phyloP scores from a whole-genome alignment of 2,888 invertebrate species.

The Stenotaenia linearis region DNA sequence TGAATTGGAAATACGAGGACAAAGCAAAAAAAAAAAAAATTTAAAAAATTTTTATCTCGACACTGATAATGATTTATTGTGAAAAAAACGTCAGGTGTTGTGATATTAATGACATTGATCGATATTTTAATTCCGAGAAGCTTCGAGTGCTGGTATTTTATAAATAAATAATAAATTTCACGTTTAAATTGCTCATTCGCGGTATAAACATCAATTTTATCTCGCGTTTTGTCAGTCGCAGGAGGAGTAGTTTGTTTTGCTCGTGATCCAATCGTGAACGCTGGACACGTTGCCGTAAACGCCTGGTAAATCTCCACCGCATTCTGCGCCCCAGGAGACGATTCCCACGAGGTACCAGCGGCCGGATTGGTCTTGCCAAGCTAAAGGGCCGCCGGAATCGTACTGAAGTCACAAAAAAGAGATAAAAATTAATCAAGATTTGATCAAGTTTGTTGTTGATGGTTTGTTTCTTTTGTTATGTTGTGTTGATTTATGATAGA shows the following conservation, averaged over 20 bases:
- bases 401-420: not conserved
- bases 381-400: constrained; percentile 21
- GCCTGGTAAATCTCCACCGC: not conserved
- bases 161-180: no score
- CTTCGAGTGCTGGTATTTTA: no score
- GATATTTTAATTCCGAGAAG: no score
- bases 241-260: not conserved
- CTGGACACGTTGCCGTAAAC: not conserved
- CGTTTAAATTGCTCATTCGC: no score
- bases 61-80: not conserved
- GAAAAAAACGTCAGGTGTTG: not conserved
- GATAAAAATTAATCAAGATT: not conserved
- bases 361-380: not conserved
- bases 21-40: not conserved
- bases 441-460: no score
- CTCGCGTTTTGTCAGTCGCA: not conserved
- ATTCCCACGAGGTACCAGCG: not conserved
- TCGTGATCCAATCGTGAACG: not conserved
- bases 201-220: no score
- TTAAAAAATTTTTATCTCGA: not conserved
- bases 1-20: not conserved
- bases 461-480: no score
- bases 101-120: not conserved
- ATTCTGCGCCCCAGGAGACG: not conserved
- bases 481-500: no score